These are phyloP conservation scores for Acanthopleura granulata DNA, from an alignment of 2,888 invertebrate species.

Conservation along the genomic window DNA sequence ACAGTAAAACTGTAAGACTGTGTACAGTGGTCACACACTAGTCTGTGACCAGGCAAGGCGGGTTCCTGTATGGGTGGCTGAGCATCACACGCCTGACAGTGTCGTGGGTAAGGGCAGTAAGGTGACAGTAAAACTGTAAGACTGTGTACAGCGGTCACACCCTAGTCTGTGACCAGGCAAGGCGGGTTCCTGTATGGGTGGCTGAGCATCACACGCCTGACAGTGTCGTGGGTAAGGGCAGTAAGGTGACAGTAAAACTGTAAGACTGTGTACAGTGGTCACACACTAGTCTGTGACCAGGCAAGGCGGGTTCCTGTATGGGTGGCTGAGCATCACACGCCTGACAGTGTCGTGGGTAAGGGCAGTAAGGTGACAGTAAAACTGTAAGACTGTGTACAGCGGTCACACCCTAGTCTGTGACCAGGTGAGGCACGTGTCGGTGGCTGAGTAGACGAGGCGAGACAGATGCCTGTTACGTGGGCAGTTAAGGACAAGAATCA, in stretches of 20 bases:
- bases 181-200: constrained; percentile 63
- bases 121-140: too few relatives aligned
- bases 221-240: constrained; percentile 40
- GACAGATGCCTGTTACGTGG: too few relatives aligned
- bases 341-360: constrained; percentile 44
- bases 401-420: constrained; percentile 63
- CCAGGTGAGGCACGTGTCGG: constrained; percentile 61
- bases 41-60: constrained; percentile 59
- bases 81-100: constrained; percentile 48
- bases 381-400: constrained; percentile 32
- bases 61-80: constrained; percentile 65
- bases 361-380: too few relatives aligned
- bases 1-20: constrained; percentile 41
- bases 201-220: constrained; percentile 54
- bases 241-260: constrained; percentile 26
- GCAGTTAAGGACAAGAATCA: too few relatives aligned
- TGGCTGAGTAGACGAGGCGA: too few relatives aligned
- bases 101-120: constrained; percentile 39
- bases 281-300: constrained; percentile 60
- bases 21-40: constrained; percentile 56
- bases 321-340: constrained; percentile 62
- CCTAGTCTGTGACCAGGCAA: constrained; percentile 51
- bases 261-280: constrained; percentile 46
- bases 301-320: constrained; percentile 60
- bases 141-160: constrained; percentile 52